Base-by-base conservation (phyloP, 2,113 vertebrate genomes). In the Ceyx margarethae region DNA sequence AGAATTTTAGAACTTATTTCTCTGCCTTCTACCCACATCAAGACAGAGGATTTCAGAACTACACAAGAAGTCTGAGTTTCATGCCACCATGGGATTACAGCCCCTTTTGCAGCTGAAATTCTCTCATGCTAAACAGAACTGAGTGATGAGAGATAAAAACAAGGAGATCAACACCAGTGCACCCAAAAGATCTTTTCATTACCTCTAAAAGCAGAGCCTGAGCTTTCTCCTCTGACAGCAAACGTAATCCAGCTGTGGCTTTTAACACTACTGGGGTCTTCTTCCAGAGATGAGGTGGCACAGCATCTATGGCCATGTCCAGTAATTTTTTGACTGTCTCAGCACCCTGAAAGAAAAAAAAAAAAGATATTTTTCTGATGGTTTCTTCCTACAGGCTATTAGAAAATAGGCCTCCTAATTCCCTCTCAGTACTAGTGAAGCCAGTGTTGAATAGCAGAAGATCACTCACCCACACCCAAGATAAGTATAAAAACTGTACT, bases 221-320 rank as follows among this genome's bases (percentile, higher is more conserved):
- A 85, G 99, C 99, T 96, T 99, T 98, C 60, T 98, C 98, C 60
- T 98, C 98, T 3, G 99, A 98, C 77, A 99, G 97, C 86, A 99
- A 95, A 33, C 99, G 98, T 48, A 99, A 98, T 72, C 99, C 99
- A 14, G 99, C 99, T 0, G 99, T 99, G 86, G 99, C 99, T 98
- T 98, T 99, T 94, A 99, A 96, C 78, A 99, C 98, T 88, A 99
- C 98, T 0, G 99, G 99, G 18, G 99, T 99, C 94, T 96, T 98
- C 74, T 91, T 97, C 99, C 99, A 99, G 19, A 98, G 98, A 8
- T 98, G 98, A 95, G 95, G 97, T 19, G 99, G 99, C 29, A 99
- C 96, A 2, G 98, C 98, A 96, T 98, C 98, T 96, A 98, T 97
- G 48, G 99, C 99, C 80, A 99, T 95, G 77, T 98, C 98, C 95